phyloP scores from a whole-genome alignment of 2,888 invertebrate species.

The Tenthredo distinguenda region DNA sequence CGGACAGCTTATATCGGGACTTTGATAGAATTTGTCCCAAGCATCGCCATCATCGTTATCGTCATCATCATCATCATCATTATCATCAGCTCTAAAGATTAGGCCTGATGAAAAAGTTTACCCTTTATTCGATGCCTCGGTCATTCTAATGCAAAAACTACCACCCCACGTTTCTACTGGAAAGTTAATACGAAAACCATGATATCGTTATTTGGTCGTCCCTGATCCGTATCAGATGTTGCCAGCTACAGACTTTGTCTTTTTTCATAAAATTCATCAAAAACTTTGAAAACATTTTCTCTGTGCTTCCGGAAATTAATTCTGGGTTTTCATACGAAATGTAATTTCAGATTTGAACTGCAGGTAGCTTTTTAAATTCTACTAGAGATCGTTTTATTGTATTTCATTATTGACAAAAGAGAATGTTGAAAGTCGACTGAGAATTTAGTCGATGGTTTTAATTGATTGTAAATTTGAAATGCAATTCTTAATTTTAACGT shows the following conservation, averaged over 20 bases:
- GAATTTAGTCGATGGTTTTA: neutral
- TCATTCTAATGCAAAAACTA: neutral
- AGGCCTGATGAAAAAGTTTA: conserved; percentile 12
- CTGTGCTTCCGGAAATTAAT: neutral
- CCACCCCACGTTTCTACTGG: neutral
- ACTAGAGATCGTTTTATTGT: neutral
- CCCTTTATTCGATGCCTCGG: neutral
- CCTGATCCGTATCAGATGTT: conserved; percentile 3
- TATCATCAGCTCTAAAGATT: neutral
- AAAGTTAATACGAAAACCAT: neutral
- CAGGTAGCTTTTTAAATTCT: neutral
- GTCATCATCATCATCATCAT: conserved; percentile 34
- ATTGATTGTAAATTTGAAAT: neutral
- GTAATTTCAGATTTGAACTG: neutral
- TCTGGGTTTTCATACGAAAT: neutral
- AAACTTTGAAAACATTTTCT: neutral
- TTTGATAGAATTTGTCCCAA: neutral
- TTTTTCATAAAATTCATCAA: neutral
- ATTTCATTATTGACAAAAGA: neutral
- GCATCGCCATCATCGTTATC: conserved; percentile 17
- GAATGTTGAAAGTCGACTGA: neutral
- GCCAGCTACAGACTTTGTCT: too few relatives aligned
- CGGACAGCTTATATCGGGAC: neutral
- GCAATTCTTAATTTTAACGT: neutral
- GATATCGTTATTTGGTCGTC: conserved; percentile 3